These are phyloP conservation scores for Trichonephila clavata DNA, from an alignment of 1,140 invertebrate genomes.

Conservation along the genomic window DNA sequence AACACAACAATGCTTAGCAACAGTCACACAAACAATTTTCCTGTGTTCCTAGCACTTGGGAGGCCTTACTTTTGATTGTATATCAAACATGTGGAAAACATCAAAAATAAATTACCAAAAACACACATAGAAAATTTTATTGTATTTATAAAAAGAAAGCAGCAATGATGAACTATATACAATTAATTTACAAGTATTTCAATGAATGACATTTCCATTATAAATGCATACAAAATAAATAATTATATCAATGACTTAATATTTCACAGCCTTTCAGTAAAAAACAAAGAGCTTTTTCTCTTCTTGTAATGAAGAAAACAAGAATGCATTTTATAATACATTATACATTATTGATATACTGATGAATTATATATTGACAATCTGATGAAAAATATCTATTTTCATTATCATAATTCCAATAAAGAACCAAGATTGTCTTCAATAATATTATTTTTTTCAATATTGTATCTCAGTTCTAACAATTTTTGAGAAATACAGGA, in stretches of 20 bases:
- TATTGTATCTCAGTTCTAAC: conserved; percentile 48
- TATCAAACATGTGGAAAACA: no score
- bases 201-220: not conserved
- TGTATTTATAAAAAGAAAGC: not conserved
- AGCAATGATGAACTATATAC: not conserved
- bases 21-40: no score
- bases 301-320: no score
- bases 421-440: conserved; percentile 42
- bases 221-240: not conserved
- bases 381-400: not conserved
- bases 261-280: not conserved
- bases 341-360: not conserved
- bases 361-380: not conserved
- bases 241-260: not conserved
- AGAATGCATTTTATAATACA: no score
- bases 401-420: not conserved
- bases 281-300: not conserved
- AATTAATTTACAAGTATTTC: not conserved
- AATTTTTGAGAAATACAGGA: conserved; percentile 44
- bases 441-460: conserved; percentile 53
- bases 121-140: not conserved
- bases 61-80: no score
- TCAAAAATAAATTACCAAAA: no score
- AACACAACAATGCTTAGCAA: no score
- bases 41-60: no score